Base-by-base conservation (phyloP, 2,797 vertebrate genomes). In the Crocodylus rhombifer region DNA sequence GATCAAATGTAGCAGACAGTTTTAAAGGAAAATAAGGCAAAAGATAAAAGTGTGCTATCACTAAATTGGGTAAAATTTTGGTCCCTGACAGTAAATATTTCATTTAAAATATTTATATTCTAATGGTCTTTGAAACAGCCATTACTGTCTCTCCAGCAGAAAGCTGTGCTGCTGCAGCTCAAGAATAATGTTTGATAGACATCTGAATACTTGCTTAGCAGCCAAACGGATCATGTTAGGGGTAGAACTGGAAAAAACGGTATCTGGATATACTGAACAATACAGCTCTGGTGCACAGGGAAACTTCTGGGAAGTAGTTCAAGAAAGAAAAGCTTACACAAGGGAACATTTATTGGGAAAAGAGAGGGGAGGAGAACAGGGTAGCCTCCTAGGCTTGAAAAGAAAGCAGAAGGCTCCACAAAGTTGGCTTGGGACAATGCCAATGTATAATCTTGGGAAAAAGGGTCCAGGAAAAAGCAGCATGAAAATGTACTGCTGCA, bases 21-120 rank as follows among this genome's bases (percentile, higher is more conserved):
- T 86, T 84, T 14, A 57, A 88, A 86, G 78, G 21, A 76, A 84
- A 95, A 86, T 25, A 76, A 82, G 76, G 57, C 87, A 61, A 78
- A 36, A 89, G 88, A 91, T 14, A 2, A 7, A 62, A 86, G 15
- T 25, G 91, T 17, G 20, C 21, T 77, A 83, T 74, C 51, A 75
- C 60, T 77, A 86, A 89, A 78, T 23, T 55, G 1, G 1, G 51
- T 56, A 87, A 80, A 92, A 91, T 92, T 77, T 86, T 82, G 57
- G 56, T 77, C 65, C 36, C 57, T 92, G 42, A 14, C 56, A 92
- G 87, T 76, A 89, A 77, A 93, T 75, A 2, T 77, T 91, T 85
- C 2, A 17, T 92, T 91, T 89, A n/a, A 75, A 86, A 89, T 81
- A 74, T 80, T 87, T 61, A 8, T 89, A 79, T 14, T 56, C 84